Base-by-base conservation (phyloP, 2,888 invertebrate genomes). In the Cecidostiba fungosa region DNA sequence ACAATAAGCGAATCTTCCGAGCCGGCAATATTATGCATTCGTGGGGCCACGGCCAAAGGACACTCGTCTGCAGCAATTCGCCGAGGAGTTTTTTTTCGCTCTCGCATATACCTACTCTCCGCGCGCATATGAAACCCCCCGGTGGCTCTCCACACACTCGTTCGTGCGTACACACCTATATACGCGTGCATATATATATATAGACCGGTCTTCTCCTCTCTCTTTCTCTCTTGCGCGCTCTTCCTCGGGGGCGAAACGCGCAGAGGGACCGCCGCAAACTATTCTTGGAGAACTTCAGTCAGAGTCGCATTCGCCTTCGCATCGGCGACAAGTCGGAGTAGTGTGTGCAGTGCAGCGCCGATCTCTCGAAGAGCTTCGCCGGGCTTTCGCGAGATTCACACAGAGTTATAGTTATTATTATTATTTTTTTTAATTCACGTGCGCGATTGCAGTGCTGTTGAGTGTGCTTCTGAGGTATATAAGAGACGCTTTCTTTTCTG, bases 221-320 rank as follows among this genome's bases (percentile, higher is more conserved):
- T 74, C 82, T 62, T 74, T 84, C 82, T 79, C 23, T 85, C 81
- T 78, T 26, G 78, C 88, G 87, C 72, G 77, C 86, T 86, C 88
- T 85, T 88, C 86, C 79, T 86, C 87, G 86, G 88, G 90, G 89
- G 90, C 89, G 88, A 88, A 90, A 90, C 88, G 88, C 88, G 89
- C 90, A 89, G 89, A 82, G 80, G 83, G 87, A 83, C 70, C 90
- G 89, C 70, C 90, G 89, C 89, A 88, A 89, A 92, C 93, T 93
- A 93, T 93, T 93, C 93, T 93, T 91, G 93, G 93, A 92, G 90
- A 91, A 92, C 91, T 90, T 90, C 87, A 91, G 90, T 91, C 91
- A 90, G 90, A 92, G 89, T 89, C 89, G 90, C 90, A 91, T 90
- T 91, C 90, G 91, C 90, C 90, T 90, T 90, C 89, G 89, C 88